These are phyloP conservation scores for Promerops cafer DNA, from an alignment of 2,113 vertebrate genomes.

Conservation along the genomic window DNA sequence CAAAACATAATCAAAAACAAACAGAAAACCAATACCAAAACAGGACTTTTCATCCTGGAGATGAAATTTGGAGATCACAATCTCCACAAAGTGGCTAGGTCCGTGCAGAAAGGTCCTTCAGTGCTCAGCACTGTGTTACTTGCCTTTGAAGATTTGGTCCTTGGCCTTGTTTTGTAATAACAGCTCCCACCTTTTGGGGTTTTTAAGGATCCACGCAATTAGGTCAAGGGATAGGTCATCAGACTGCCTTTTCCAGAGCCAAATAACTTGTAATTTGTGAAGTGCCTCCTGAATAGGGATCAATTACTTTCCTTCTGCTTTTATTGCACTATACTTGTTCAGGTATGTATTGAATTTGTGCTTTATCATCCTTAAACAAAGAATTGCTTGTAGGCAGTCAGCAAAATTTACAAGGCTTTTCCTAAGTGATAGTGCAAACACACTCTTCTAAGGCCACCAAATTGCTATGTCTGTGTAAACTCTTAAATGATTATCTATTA, in stretches of 20 bases:
- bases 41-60: neutral
- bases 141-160: neutral
- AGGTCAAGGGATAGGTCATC: neutral
- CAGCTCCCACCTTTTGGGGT: fast-evolving
- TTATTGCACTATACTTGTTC: neutral
- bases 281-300: neutral
- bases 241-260: neutral
- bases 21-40: neutral
- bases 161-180: neutral
- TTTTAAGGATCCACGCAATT: neutral
- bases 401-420: conserved; percentile 16
- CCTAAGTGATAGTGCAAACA: neutral
- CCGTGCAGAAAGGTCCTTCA: neutral
- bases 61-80: neutral
- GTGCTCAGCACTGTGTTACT: fast-evolving
- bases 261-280: neutral
- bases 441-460: neutral
- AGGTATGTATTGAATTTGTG: neutral
- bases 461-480: conserved; percentile 1
- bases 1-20: neutral
- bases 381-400: neutral
- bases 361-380: conserved; percentile 37
- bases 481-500: conserved; percentile 38
- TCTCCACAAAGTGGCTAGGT: neutral
- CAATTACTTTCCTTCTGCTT: neutral